Evolutionary conservation across 2,888 invertebrate genomes (phyloP), one percentile per base, ranked within the genome.

Genomic region (Clanis bilineata): DNA sequence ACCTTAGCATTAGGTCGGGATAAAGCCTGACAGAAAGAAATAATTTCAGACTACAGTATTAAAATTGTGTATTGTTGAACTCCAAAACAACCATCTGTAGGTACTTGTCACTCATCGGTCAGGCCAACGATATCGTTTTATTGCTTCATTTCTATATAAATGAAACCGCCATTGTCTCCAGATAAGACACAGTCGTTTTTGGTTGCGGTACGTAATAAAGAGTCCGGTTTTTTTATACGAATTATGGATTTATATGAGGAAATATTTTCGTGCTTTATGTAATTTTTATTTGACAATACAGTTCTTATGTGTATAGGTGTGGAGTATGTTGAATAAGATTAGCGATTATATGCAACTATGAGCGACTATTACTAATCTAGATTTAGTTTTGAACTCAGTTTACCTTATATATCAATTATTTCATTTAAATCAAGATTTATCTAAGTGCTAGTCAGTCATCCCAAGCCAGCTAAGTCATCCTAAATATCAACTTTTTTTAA

Each of bases 111-210:
- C 65, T 69, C 69, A 69, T 71, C 67, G 69, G 67, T 64, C 43
- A 56, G 39, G 54, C 60, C 64, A 28, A 61, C 61, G 63, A 64
- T 67, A 61, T 55, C 32, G 59, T 61, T 71, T 68, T 68, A 68
- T 68, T 64, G 59, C 68, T 59, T 59, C 65, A 65, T 68, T 68
- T 68, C 61, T 68, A 64, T 70, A 66, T 64, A 70, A 67, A 65
- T 67, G 63, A 60, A 58, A 55, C 61, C 23, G 36, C 62, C 63
- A 67, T 66, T 70, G 65, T 62, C 54, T 32, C 2, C 55, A 67
- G 69, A 66, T 68, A 61, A 61, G 32, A 10, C 18, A 38, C 25
- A 12, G 2, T 39, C 36, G 25, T 44, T 55, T 59, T 59, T 59
- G 55, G 54, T 36, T 59, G 43, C 43, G 54, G 28, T 32, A 51